phyloP scores from a whole-genome alignment of 2,113 vertebrate genomes.

The Tenrec ecaudatus region DNA sequence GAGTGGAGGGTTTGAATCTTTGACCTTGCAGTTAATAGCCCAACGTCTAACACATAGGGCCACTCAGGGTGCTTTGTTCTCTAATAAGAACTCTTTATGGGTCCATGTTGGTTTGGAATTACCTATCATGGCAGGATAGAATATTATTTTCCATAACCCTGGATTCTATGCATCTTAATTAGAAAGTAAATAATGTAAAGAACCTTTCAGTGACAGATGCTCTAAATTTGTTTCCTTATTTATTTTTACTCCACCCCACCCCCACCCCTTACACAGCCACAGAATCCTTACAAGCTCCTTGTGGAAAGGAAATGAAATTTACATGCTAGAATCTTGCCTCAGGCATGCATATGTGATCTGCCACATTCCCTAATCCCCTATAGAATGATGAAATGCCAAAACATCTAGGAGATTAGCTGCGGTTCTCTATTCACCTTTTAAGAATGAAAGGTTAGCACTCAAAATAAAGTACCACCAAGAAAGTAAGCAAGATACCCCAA shows the following conservation, averaged over 20 bases:
- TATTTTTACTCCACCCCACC: background rate
- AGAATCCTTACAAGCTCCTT: slow-evolving; percentile 47
- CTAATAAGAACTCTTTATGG: background rate
- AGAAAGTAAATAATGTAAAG: slow-evolving; percentile 53
- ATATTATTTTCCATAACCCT: background rate
- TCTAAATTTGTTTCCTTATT: slow-evolving; percentile 19
- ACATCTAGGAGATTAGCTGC: slow-evolving; percentile 60
- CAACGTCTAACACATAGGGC: too few species aligned
- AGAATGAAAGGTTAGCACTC: background rate
- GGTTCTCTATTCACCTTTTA: background rate
- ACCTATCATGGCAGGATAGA: background rate
- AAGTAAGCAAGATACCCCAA: background rate
- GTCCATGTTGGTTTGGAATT: background rate
- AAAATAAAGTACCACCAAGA: slow-evolving; percentile 10
- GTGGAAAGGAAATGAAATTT: slow-evolving; percentile 47
- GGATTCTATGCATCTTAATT: slow-evolving; percentile 44
- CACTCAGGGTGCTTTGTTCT: too few species aligned
- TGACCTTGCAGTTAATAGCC: too few species aligned
- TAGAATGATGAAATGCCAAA: slow-evolving; percentile 70
- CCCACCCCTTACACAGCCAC: background rate
- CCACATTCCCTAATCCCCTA: slow-evolving; percentile 56
- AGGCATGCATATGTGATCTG: slow-evolving; percentile 27
- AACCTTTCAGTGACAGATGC: slow-evolving; percentile 12
- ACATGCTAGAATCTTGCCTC: slow-evolving; percentile 61
- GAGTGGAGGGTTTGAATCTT: too few species aligned